Percentiles rank a stretch among this genome's conserved stretches.
Conservation (phyloP, 2,888 invertebrate genomes). For the Drosophila flavopinicola region DNA sequence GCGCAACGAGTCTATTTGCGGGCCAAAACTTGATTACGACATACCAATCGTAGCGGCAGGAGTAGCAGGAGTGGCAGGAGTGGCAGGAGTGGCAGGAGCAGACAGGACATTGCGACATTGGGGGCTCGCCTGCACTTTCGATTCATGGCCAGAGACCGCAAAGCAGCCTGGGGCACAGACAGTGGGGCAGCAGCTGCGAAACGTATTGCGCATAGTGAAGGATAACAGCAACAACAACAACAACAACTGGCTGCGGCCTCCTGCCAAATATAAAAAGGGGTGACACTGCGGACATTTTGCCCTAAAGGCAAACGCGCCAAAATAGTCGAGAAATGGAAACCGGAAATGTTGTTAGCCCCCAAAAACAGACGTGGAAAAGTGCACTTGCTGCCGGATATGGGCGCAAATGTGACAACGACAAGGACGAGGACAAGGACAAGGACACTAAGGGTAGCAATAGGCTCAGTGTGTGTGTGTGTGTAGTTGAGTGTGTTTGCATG, state of each 20-base stretch:
- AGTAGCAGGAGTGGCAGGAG: background rate
- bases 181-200: constrained; percentile 49
- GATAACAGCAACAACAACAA: constrained; percentile 14
- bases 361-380: background rate
- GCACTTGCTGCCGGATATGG: constrained; percentile 63
- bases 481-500: constrained; percentile 2
- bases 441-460: background rate
- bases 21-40: constrained; percentile 70
- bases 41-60: constrained; percentile 16
- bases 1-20: constrained; percentile 75
- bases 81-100: background rate
- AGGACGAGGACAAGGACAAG: constrained; percentile 22
- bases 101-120: background rate
- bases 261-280: constrained; percentile 11
- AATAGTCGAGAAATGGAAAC: constrained; percentile 72
- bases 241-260: constrained; percentile 11
- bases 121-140: constrained; percentile 58
- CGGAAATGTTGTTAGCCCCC: constrained; percentile 70
- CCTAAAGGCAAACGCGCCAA: constrained; percentile 57
- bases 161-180: constrained; percentile 14
- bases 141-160: constrained; percentile 65
- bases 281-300: constrained; percentile 65
- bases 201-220: constrained; percentile 57
- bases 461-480: background rate
- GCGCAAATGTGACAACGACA: constrained; percentile 67